phyloP scores from a whole-genome alignment of 2,888 invertebrate species.

The Tachina fera region DNA sequence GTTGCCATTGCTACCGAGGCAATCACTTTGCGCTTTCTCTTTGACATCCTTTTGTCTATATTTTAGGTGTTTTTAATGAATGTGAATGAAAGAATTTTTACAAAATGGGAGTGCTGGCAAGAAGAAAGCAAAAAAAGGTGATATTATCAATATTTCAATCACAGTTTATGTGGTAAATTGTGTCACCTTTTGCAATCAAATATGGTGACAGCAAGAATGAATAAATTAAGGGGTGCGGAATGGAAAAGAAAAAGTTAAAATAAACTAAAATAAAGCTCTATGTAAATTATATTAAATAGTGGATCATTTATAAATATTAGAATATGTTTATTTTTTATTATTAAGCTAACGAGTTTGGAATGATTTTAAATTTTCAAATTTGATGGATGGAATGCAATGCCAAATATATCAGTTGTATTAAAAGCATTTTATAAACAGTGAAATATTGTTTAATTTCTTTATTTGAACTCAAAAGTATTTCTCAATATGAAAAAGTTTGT shows the following conservation, averaged over 20 bases:
- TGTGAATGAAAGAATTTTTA: constrained; percentile 14
- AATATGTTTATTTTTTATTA: no score
- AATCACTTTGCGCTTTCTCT: constrained; percentile 28
- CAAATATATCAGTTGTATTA: background rate
- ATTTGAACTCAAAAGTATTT: no score
- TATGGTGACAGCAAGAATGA: constrained; percentile 18
- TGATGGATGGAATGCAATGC: background rate
- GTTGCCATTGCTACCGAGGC: constrained; percentile 27
- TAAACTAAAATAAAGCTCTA: background rate
- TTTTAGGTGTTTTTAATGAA: constrained; percentile 42
- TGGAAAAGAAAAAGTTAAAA: background rate
- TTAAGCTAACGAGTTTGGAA: no score
- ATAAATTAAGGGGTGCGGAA: constrained; percentile 14
- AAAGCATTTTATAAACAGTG: background rate
- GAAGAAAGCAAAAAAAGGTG: constrained; percentile 44
- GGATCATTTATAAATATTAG: no score
- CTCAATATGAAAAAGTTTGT: no score
- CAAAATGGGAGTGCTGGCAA: constrained; percentile 45
- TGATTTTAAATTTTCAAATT: background rate
- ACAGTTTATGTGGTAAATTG: constrained; percentile 60
- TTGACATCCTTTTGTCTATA: constrained; percentile 19
- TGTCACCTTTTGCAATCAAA: constrained; percentile 59
- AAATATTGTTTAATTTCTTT: background rate
- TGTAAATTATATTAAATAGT: background rate
- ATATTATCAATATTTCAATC: constrained; percentile 69